Base-by-base conservation (phyloP, 2,113 vertebrate species). In the Gavia stellata region DNA sequence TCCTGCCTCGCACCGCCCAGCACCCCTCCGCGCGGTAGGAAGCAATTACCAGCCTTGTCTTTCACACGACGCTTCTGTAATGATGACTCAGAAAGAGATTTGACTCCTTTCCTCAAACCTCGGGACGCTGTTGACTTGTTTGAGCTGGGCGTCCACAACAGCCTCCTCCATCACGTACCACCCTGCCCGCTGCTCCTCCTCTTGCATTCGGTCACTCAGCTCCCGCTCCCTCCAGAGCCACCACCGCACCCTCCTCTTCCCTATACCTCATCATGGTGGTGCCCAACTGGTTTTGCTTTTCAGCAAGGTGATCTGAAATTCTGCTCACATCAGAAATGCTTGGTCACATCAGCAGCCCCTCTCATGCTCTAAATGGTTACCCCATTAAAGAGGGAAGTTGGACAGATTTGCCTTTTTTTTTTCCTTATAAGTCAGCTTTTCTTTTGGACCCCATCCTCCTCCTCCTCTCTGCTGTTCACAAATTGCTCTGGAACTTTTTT, bases 161-260 rank as follows among this genome's bases (percentile, higher is more conserved):
- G 61, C 4, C 12, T 44, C 44, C 19, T 4, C 6, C 40, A 36
- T 6, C 52, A 10, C 0, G 0, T 14, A 44, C 40, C 77, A 53
- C 34, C 38, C 67, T 40, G 66, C 17, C 21, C 0, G 0, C 47
- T 28, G 20, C 13, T 89, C 19, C 66, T 91, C 66, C 74, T 75
- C 62, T 36, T 29, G 34, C 17, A 12, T 34, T 65, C 0, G 0
- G 14, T 19, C 63, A 24, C 12, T n/a, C 6, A 10, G 7, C 14
- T 67, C 66, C 77, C 67, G 59, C n/a, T 79, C 36, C 53, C 42
- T 42, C 26, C 38, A 56, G n/a, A 85, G 33, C 21, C 47, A 44
- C 42, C 53, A 50, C 17, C 8, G 7, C 62, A 25, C 16, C 23
- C 20, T 77, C 33, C 25, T 61, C 73, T 47, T 36, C 81, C 47